A percentile compares a stretch with the other conserved stretches of the same genome.
These are phyloP conservation scores for Cyrtorhinus lividipennis DNA, from an alignment of 1,140 invertebrate genomes.

Conservation along the genomic window DNA sequence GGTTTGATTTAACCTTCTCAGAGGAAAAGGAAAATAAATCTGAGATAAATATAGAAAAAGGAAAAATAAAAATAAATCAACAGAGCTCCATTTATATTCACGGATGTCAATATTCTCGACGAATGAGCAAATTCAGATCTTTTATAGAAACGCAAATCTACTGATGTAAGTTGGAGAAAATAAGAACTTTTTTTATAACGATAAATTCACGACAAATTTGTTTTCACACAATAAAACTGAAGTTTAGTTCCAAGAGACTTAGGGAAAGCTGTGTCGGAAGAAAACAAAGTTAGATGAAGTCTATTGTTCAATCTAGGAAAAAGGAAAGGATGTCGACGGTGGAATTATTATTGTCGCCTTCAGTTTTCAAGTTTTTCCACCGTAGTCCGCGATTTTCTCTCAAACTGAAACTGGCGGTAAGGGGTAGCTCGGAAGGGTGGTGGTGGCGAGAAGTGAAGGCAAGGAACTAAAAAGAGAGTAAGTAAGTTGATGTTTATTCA, in stretches of 20 bases:
- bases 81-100: too few relatives aligned
- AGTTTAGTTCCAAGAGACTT: not conserved
- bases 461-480: not conserved
- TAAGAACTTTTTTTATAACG: too few relatives aligned
- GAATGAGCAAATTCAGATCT: too few relatives aligned
- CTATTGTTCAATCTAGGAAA: not conserved
- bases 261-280: not conserved
- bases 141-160: too few relatives aligned
- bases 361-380: not conserved
- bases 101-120: too few relatives aligned
- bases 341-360: conserved; percentile 1
- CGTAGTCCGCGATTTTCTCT: not conserved
- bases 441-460: too few relatives aligned
- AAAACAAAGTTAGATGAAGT: not conserved
- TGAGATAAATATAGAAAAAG: too few relatives aligned
- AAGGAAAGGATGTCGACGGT: not conserved
- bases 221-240: not conserved
- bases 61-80: too few relatives aligned
- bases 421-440: not conserved
- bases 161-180: too few relatives aligned
- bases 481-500: not conserved
- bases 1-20: too few relatives aligned
- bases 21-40: too few relatives aligned
- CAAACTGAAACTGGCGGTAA: not conserved
- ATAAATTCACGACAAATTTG: not conserved